Conservation (phyloP, 2,113 vertebrate genomes). For the Malurus elegans region DNA sequence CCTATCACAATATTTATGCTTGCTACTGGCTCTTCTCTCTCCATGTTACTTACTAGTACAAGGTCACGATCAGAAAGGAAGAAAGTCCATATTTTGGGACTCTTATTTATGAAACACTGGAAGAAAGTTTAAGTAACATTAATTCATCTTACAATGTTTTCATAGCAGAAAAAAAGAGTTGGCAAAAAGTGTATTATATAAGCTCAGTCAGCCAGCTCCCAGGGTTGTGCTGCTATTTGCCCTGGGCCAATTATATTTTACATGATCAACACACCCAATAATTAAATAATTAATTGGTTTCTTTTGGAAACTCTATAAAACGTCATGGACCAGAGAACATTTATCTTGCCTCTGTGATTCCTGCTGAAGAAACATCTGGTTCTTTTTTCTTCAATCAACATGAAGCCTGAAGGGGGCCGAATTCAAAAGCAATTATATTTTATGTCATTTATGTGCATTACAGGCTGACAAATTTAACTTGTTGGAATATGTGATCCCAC, state of each 20-base stretch:
- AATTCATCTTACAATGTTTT: constrained; percentile 68
- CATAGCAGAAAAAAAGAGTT: constrained; percentile 53
- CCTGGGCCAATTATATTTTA: constrained; percentile 72
- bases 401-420: constrained; percentile 72
- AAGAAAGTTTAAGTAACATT: constrained; percentile 57
- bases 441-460: constrained; percentile 74
- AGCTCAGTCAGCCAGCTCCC: constrained; percentile 60
- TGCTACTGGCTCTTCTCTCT: constrained; percentile 50
- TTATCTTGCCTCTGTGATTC: constrained; percentile 69
- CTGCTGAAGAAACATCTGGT: constrained; percentile 75
- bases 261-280: constrained; percentile 66
- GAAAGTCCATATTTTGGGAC: neutral
- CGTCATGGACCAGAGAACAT: constrained; percentile 65
- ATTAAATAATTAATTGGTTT: constrained; percentile 76
- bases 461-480: constrained; percentile 75
- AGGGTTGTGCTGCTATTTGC: constrained; percentile 56
- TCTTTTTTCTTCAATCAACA: constrained; percentile 78
- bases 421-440: constrained; percentile 79
- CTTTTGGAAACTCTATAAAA: constrained; percentile 71
- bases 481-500: constrained; percentile 75
- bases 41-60: constrained; percentile 24
- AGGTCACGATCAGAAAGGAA: constrained; percentile 38
- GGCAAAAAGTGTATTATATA: constrained; percentile 52
- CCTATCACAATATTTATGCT: constrained; percentile 66
- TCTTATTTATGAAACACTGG: constrained; percentile 63